phyloP scores from a whole-genome alignment of 2,888 invertebrate species.

The Trichogramma dendrolimi region DNA sequence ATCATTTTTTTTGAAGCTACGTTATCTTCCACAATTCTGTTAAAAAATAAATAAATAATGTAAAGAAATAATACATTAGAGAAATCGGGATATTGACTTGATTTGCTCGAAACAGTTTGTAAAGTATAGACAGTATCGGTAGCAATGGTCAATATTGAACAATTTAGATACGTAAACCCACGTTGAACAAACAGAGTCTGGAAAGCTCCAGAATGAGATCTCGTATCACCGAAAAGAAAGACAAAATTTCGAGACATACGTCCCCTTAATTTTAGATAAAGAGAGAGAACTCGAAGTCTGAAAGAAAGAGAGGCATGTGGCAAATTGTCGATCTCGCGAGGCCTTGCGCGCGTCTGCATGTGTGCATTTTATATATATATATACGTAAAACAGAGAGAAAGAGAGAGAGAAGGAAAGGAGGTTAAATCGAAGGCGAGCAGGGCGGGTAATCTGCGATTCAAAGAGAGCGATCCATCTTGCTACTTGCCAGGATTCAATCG shows the following conservation, averaged over 20 bases:
- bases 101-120: no score
- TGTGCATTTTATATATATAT: conserved; percentile 16
- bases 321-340: conserved; percentile 41
- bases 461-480: conserved; percentile 51
- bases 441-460: conserved; percentile 49
- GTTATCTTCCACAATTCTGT: no score
- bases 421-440: conserved; percentile 17
- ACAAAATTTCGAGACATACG: neutral
- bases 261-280: no score
- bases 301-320: conserved; percentile 39
- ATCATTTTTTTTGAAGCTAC: no score
- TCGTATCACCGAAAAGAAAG: conserved; percentile 1
- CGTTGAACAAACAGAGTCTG: no score
- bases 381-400: conserved; percentile 13
- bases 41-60: no score
- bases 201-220: neutral
- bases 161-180: no score
- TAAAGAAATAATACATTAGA: no score
- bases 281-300: neutral
- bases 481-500: conserved; percentile 50
- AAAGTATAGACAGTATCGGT: no score
- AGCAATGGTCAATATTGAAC: no score
- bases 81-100: no score
- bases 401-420: conserved; percentile 29
- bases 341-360: conserved; percentile 27